Evolutionary conservation across 2,113 vertebrate species (phyloP).

Genomic region (Gymnobelideus leadbeateri): DNA sequence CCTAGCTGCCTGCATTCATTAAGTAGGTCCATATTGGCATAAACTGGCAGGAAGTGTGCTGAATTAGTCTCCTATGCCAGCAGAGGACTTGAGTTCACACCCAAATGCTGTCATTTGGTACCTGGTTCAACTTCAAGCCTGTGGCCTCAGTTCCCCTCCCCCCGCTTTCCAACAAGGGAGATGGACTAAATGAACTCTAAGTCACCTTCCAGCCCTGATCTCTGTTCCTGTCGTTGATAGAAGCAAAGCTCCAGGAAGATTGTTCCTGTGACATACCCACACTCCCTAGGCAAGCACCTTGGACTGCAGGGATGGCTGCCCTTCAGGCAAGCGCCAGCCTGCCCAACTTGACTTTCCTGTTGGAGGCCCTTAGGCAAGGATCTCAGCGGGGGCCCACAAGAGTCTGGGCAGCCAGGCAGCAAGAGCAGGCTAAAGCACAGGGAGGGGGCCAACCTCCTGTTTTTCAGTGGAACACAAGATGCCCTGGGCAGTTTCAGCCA

Average conservation of each 20-base stretch:
- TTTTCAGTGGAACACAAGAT: background rate
- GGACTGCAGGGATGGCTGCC: background rate
- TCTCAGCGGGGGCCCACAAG: background rate
- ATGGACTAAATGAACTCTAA: background rate
- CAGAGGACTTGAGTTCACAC: background rate
- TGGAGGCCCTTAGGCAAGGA: background rate
- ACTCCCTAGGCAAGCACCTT: background rate
- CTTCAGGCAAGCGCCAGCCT: background rate
- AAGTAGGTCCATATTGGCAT: background rate
- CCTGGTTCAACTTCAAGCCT: no score
- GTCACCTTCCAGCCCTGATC: background rate
- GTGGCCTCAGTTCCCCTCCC: background rate
- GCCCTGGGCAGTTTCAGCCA: background rate
- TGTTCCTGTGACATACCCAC: background rate
- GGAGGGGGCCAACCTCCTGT: background rate
- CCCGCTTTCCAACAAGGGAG: background rate
- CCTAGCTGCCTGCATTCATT: background rate
- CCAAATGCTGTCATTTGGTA: background rate
- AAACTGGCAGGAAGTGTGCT: no score
- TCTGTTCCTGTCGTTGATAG: background rate
- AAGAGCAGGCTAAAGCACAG: background rate
- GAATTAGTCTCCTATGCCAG: no score
- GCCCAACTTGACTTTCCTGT: background rate
- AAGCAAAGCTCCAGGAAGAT: background rate
- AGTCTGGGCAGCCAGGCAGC: background rate